These are phyloP conservation scores for Hippoglossus hippoglossus DNA, from an alignment of 2,797 vertebrate genomes.

Conservation along the genomic window DNA sequence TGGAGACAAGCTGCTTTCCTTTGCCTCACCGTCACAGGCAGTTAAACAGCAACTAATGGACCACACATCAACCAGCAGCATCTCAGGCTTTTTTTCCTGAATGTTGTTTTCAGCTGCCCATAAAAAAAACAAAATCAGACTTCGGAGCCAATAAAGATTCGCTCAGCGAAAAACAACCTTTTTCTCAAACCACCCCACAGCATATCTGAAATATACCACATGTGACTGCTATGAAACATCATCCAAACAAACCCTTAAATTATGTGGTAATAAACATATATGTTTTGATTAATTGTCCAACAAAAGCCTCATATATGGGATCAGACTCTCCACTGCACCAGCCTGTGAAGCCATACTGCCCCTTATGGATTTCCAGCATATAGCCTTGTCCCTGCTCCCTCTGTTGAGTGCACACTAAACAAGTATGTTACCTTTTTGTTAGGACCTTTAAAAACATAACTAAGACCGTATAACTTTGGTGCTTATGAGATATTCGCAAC, in stretches of 20 bases:
- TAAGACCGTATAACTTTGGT: not conserved
- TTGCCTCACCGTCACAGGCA: constrained; percentile 16
- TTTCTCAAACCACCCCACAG: not conserved
- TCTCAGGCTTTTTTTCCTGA: not conserved
- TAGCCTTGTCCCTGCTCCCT: constrained; percentile 44
- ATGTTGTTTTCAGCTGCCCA: constrained; percentile 7
- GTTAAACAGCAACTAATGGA: constrained; percentile 11
- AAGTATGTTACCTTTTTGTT: constrained; percentile 1
- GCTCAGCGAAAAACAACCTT: too few relatives aligned
- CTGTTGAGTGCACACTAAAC: constrained; percentile 21
- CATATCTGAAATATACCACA: not conserved
- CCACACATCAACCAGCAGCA: not conserved
- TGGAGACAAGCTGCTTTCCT: constrained; percentile 23
- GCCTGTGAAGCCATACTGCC: constrained; percentile 66
- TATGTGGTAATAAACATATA: not conserved
- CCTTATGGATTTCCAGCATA: constrained; percentile 64
- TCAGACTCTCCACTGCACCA: constrained; percentile 28
- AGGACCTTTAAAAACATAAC: not conserved
- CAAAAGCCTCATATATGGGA: not conserved
- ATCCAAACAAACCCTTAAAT: not conserved
- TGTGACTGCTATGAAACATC: not conserved
- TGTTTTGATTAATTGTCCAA: not conserved
- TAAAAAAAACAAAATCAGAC: not conserved
- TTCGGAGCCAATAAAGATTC: not conserved
- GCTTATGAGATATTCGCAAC: not conserved